Conservation (phyloP, 2,888 invertebrate species). For the Palloptera scutellata region DNA sequence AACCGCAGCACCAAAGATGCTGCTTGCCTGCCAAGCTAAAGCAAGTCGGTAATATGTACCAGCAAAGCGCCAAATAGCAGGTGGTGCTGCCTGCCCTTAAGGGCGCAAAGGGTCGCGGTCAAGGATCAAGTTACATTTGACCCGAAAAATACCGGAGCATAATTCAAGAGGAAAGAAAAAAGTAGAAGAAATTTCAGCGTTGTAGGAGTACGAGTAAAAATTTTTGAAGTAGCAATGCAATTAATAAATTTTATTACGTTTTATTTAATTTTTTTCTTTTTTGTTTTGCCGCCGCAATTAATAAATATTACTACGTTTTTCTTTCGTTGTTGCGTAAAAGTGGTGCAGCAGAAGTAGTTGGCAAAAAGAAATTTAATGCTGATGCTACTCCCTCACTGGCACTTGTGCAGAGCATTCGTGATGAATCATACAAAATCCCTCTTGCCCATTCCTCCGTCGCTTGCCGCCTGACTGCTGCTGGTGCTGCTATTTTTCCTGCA, state of each 20-base stretch:
- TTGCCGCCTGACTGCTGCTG: slow-evolving; percentile 1
- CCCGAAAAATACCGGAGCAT: background rate
- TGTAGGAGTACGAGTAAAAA: background rate
- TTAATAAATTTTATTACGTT: slow-evolving; percentile 14
- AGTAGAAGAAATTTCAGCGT: background rate
- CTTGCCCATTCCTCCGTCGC: no score
- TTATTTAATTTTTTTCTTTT: slow-evolving; percentile 2
- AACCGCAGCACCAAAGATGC: background rate
- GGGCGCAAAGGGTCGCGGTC: background rate
- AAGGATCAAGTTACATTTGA: slow-evolving; percentile 1
- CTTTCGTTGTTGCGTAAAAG: no score
- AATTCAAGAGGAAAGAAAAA: background rate
- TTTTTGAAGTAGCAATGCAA: slow-evolving; percentile 10
- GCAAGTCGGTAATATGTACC: background rate
- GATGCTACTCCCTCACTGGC: no score
- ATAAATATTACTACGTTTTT: background rate
- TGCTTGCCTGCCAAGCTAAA: background rate
- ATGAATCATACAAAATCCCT: no score
- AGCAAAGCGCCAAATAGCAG: background rate
- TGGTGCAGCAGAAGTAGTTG: no score
- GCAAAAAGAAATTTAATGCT: no score
- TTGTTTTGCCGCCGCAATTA: background rate
- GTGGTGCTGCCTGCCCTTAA: background rate
- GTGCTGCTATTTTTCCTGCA: slow-evolving; percentile 3
- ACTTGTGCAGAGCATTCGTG: no score